phyloP scores from a whole-genome alignment of 2,888 invertebrate genomes.

The Tiliacea citrago region DNA sequence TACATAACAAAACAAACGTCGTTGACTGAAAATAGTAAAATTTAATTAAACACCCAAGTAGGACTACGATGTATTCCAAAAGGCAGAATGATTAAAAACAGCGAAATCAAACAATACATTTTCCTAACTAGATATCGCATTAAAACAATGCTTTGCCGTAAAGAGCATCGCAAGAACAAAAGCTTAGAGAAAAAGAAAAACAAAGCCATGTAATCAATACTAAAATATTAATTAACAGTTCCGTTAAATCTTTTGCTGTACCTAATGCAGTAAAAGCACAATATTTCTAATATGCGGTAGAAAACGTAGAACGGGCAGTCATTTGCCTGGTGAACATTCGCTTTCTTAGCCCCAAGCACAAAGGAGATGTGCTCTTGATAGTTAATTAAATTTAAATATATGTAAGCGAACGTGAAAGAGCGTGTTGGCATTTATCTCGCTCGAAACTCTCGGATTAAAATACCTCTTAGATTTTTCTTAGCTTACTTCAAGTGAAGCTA shows the following conservation, averaged over 20 bases:
- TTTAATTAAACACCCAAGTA: slow-evolving; percentile 14
- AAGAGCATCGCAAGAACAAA: slow-evolving; percentile 1
- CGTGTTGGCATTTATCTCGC: slow-evolving; percentile 64
- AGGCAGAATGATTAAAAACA: background rate
- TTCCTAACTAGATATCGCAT: background rate
- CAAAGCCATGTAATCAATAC: background rate
- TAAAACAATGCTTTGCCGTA: slow-evolving; percentile 10
- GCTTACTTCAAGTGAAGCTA: slow-evolving; percentile 22
- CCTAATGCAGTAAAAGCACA: slow-evolving; percentile 73
- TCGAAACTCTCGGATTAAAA: slow-evolving; percentile 50
- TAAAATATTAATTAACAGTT: slow-evolving; percentile 76
- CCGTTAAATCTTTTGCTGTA: slow-evolving; percentile 64
- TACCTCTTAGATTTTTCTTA: slow-evolving; percentile 60
- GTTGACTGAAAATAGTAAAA: no score
- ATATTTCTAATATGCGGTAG: slow-evolving; percentile 76
- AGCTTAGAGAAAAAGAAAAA: slow-evolving; percentile 14
- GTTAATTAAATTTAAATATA: slow-evolving; percentile 88
- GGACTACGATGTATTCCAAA: background rate
- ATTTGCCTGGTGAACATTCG: slow-evolving; percentile 76
- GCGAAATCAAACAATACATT: slow-evolving; percentile 20
- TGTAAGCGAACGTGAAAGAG: slow-evolving; percentile 64
- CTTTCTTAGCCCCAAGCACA: slow-evolving; percentile 77
- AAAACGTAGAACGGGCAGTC: slow-evolving; percentile 72
- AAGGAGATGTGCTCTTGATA: slow-evolving; percentile 83
- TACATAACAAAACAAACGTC: slow-evolving; percentile 9